A percentile compares a stretch with the other conserved stretches of the same genome.
Conservation (phyloP, 2,113 vertebrate species). For the Pungitius pungitius region DNA sequence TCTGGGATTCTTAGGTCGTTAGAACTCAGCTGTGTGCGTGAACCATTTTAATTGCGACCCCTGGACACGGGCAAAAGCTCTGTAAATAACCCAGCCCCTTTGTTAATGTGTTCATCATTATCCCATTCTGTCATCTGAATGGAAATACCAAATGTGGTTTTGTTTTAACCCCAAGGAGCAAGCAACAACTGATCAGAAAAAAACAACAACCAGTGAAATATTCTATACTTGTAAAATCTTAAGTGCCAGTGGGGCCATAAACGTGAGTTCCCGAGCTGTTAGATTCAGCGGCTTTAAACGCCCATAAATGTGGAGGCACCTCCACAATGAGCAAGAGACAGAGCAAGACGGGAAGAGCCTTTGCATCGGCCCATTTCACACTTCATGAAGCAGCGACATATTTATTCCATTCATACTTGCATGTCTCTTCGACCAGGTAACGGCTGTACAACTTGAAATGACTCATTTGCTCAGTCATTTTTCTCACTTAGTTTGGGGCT, state of each 20-base stretch:
- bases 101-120: slow-evolving; percentile 63
- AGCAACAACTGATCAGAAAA: slow-evolving; percentile 44
- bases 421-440: slow-evolving; percentile 58
- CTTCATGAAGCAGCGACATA: slow-evolving; percentile 72
- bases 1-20: slow-evolving; percentile 66
- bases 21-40: slow-evolving; percentile 56
- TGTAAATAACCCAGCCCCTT: slow-evolving; percentile 62
- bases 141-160: slow-evolving; percentile 49
- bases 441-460: slow-evolving; percentile 55
- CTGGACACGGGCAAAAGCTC: slow-evolving; percentile 58
- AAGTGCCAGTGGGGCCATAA: slow-evolving; percentile 58
- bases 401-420: slow-evolving; percentile 68
- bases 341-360: slow-evolving; percentile 39
- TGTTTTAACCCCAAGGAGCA: slow-evolving; percentile 46
- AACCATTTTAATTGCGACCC: slow-evolving; percentile 75
- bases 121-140: slow-evolving; percentile 55
- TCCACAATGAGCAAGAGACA: slow-evolving; percentile 65
- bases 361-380: slow-evolving; percentile 73
- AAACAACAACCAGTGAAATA: slow-evolving; percentile 58
- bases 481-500: slow-evolving; percentile 46
- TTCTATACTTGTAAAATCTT: slow-evolving; percentile 54
- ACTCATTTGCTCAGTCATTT: slow-evolving; percentile 67
- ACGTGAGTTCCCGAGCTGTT: slow-evolving; percentile 57
- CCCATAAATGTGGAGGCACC: slow-evolving; percentile 68
- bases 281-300: slow-evolving; percentile 57